These are phyloP conservation scores for Acanthosepion esculentum DNA, from an alignment of 2,888 invertebrate species.

Conservation along the genomic window DNA sequence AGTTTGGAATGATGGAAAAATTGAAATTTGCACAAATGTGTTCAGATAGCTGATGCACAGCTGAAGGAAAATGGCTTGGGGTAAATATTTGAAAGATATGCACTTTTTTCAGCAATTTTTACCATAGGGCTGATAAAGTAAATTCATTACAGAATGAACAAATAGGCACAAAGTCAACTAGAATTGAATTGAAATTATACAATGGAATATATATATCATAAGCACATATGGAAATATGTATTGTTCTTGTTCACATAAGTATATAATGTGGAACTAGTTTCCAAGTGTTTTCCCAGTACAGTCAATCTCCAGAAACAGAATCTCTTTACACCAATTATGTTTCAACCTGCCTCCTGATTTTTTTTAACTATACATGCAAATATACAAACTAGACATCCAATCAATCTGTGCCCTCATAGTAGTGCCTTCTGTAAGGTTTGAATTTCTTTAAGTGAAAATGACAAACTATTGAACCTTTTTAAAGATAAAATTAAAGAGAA, in stretches of 20 bases:
- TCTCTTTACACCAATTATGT: background rate
- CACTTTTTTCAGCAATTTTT: background rate
- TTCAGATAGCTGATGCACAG: background rate
- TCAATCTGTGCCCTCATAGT: too few species aligned
- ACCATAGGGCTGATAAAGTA: background rate
- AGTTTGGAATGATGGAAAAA: background rate
- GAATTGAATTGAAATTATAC: background rate
- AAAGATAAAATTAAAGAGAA: background rate
- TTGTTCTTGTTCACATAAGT: background rate
- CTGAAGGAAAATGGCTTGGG: background rate
- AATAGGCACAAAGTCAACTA: background rate
- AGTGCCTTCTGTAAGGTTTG: background rate
- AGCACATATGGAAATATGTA: background rate
- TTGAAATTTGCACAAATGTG: background rate
- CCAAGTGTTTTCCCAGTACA: background rate
- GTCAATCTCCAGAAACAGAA: background rate
- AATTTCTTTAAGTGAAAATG: background rate
- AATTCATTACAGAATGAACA: background rate
- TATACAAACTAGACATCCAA: too few species aligned
- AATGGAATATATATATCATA: background rate
- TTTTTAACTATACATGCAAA: too few species aligned
- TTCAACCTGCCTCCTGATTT: background rate
- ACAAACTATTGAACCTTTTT: too few species aligned
- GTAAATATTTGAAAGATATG: background rate
- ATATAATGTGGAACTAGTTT: background rate